Evolutionary conservation across 2,113 vertebrate species (phyloP).

Genomic region (Ivindomyrus marchei): DNA sequence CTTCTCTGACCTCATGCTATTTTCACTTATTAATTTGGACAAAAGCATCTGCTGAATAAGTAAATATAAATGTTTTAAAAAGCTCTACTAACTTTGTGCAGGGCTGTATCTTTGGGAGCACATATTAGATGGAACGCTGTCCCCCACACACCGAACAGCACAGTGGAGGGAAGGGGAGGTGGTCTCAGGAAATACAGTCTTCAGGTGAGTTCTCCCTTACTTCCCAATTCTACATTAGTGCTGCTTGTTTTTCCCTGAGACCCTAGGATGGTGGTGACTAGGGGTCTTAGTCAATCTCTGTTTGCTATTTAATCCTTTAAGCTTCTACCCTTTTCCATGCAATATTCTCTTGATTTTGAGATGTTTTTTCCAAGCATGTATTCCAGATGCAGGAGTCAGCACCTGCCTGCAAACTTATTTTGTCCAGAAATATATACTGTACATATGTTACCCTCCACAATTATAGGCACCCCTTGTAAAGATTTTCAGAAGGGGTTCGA

Average conservation of each 20-base stretch:
- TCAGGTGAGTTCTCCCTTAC: conserved; percentile 71
- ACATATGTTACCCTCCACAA: no score
- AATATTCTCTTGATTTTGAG: neutral
- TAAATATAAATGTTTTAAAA: neutral
- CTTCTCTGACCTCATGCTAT: neutral
- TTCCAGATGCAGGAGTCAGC: neutral
- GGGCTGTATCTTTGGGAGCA: conserved; percentile 96
- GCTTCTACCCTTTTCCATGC: neutral
- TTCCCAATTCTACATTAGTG: neutral
- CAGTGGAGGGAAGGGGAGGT: conserved; percentile 88
- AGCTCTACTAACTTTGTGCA: conserved; percentile 28
- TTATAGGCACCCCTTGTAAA: no score
- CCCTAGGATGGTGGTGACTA: neutral
- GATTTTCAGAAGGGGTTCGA: no score
- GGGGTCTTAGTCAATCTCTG: neutral
- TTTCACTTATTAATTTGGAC: neutral
- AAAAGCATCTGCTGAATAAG: neutral
- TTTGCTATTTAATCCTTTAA: neutral
- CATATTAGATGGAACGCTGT: conserved; percentile 79
- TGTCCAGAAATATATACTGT: neutral
- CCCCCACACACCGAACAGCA: conserved; percentile 72
- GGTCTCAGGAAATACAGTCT: conserved; percentile 68
- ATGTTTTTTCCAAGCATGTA: neutral
- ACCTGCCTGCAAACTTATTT: neutral
- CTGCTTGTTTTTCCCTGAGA: neutral